Evolutionary conservation across 2,113 vertebrate species (phyloP).

Genomic region (Nannospalax galili): DNA sequence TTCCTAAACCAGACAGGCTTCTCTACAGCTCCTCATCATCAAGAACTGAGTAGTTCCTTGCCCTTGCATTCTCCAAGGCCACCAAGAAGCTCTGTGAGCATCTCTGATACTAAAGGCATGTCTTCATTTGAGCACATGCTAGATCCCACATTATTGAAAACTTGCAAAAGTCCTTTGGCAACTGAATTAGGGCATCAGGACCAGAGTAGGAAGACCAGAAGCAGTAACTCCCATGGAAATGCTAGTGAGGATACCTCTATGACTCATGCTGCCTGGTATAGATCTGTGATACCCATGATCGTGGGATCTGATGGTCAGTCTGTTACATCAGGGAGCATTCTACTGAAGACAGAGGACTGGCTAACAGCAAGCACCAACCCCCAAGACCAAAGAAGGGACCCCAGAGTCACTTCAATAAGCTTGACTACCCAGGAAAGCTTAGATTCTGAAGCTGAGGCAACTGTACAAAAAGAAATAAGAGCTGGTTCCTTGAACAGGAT

Average conservation of each 20-base stretch:
- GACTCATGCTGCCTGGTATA: neutral
- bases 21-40: neutral
- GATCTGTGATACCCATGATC: neutral
- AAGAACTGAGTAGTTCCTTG: neutral
- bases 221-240: neutral
- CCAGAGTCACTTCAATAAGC: neutral
- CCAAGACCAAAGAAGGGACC: neutral
- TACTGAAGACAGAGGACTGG: neutral
- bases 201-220: neutral
- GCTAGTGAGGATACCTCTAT: neutral
- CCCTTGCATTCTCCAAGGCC: neutral
- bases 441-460: neutral
- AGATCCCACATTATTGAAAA: slow-evolving; percentile 45
- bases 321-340: neutral
- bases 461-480: slow-evolving; percentile 34
- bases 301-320: neutral
- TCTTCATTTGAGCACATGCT: slow-evolving; percentile 55
- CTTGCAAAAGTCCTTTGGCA: neutral
- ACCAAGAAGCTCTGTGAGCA: neutral
- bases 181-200: neutral
- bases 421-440: neutral
- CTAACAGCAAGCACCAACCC: neutral
- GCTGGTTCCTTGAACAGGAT: neutral
- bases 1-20: neutral
- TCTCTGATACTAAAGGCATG: neutral